Evolutionary conservation across 1,140 invertebrate genomes (phyloP), one percentile per base, ranked within the genome.

Genomic region (Helicoverpa armigera): DNA sequence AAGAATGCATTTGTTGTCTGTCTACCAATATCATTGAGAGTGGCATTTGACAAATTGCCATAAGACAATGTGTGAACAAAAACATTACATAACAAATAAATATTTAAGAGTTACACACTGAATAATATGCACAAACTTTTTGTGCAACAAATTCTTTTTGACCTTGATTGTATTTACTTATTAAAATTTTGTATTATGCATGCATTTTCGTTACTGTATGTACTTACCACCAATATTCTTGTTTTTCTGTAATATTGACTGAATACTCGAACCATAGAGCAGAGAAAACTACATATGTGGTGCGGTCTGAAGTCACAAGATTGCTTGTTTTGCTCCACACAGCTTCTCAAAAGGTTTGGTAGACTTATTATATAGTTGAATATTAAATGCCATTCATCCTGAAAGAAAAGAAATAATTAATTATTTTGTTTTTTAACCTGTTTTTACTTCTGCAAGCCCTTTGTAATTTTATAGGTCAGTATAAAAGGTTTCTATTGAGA

Each of bases 331-430:
- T 96, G 56, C 53, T 95, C 93, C 16, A 97, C 82, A 72, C 95
- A 93, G 53, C 89, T 95, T n/a, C 94, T 93, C 48, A 97, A 82
- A 0, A 96, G 78, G 51, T 95, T 87, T n/a, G 96, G 96, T 88
- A 96, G 96, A 56, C 94, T 93, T 29, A 97, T 86, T 60, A 97
- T 95, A 80, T 96, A 97, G 75, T 96, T 96, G 86, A 96, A 97
- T 58, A 97, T 88, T 4, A 98, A 85, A 79, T 95, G 94, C 97
- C 97, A 98, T 94, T 98, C 97, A 82, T 97, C 96, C 97, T 97
- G 84, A 82, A 88, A 91, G 2, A 78, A 78, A 43, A 65, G 3
- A 18, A 13, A 48, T 16, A 4, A 43, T 61, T 11, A 31, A 23
- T 58, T 23, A 58, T 58, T 58, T 18, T 58, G 56, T 50, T n/a